These are phyloP conservation scores for Diceros bicornis DNA, from an alignment of 2,797 vertebrate species.

Conservation along the genomic window DNA sequence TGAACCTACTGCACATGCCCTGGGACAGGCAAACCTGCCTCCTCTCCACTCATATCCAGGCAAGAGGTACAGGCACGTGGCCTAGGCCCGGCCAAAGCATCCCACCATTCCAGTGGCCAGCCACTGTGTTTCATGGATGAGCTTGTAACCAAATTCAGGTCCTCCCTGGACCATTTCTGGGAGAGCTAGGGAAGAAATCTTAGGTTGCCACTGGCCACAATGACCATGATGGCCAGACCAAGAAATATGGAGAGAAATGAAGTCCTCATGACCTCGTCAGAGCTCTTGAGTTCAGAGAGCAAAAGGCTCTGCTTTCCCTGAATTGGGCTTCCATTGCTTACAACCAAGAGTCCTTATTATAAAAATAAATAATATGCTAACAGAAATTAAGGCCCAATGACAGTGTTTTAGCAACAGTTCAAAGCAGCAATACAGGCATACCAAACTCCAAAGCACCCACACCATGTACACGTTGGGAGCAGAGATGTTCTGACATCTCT, in stretches of 20 bases:
- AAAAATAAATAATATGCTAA: background rate
- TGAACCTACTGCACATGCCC: background rate
- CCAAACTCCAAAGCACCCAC: background rate
- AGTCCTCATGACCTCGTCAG: background rate
- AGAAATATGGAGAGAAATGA: background rate
- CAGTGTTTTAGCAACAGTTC: background rate
- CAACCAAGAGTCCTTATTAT: background rate
- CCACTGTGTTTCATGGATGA: background rate
- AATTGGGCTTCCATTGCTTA: background rate
- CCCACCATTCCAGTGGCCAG: background rate
- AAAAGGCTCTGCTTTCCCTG: background rate
- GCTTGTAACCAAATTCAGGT: background rate
- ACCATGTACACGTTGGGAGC: fast-evolving
- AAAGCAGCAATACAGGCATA: background rate
- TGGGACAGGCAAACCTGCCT: background rate
- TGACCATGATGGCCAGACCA: background rate
- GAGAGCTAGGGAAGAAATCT: background rate
- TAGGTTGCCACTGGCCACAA: background rate
- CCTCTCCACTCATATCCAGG: background rate
- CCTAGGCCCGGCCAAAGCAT: background rate
- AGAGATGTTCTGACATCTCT: background rate
- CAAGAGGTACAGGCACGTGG: background rate
- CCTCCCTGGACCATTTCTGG: background rate
- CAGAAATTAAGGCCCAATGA: background rate
- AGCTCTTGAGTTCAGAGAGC: background rate